A percentile compares a stretch with the other conserved stretches of the same genome.
Conservation (phyloP, 2,888 invertebrate species). For the Amblyjoppa fuscipennis region DNA sequence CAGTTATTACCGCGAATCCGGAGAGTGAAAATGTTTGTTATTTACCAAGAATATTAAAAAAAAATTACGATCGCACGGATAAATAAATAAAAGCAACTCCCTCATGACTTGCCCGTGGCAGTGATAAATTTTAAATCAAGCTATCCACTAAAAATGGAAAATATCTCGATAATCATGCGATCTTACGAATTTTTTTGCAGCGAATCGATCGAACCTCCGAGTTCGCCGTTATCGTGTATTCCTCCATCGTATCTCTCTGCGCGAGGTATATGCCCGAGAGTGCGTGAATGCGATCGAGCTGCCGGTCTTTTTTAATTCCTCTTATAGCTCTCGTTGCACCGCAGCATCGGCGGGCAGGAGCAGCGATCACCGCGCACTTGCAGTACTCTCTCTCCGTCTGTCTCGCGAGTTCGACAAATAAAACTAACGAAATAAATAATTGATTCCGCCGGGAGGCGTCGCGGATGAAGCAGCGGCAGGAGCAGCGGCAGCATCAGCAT, state of each 20-base stretch:
- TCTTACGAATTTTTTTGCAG: background rate
- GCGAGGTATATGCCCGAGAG: slow-evolving; percentile 19
- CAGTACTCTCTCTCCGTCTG: background rate
- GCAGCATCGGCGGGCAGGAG: slow-evolving; percentile 49
- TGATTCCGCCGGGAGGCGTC: slow-evolving; percentile 83
- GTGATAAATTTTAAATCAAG: background rate
- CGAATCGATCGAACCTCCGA: slow-evolving; percentile 8
- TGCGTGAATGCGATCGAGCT: slow-evolving; percentile 49
- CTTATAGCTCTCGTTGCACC: slow-evolving; percentile 50
- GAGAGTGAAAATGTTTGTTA: background rate
- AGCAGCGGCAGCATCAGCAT: slow-evolving; percentile 64
- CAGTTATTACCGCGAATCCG: no score
- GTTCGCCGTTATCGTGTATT: slow-evolving; percentile 6
- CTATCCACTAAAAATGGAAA: slow-evolving; percentile 3
- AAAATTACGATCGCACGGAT: background rate
- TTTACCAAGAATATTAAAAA: background rate
- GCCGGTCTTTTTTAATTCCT: slow-evolving; percentile 51
- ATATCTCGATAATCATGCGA: slow-evolving; percentile 28
- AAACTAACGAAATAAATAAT: slow-evolving; percentile 85
- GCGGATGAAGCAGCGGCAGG: slow-evolving; percentile 73
- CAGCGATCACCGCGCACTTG: slow-evolving; percentile 36
- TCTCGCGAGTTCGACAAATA: slow-evolving; percentile 75
- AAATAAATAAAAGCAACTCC: background rate
- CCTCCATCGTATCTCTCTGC: slow-evolving; percentile 16
- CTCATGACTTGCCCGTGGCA: background rate